Evolutionary conservation across 2,888 invertebrate genomes (phyloP).

Genomic region (Yponomeuta plumbellus): DNA sequence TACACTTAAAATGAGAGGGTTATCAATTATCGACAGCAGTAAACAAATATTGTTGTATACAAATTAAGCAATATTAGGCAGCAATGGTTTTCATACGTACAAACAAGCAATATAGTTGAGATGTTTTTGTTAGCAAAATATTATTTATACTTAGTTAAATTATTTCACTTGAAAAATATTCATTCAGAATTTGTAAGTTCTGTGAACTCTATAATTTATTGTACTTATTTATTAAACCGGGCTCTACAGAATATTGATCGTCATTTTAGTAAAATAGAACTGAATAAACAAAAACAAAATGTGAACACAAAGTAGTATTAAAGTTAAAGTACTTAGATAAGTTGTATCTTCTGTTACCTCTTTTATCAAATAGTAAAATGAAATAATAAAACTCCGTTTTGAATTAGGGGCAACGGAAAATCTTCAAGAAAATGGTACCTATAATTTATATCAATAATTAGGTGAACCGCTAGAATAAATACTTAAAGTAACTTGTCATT

Average conservation of each 20-base stretch:
- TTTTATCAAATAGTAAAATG: slow-evolving; percentile 43
- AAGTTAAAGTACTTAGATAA: slow-evolving; percentile 42
- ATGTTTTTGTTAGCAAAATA: slow-evolving; percentile 1
- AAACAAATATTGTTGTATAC: background rate
- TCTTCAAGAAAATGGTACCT: slow-evolving; percentile 46
- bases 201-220: slow-evolving; percentile 16
- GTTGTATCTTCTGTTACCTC: slow-evolving; percentile 75
- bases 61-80: background rate
- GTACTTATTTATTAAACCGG: background rate
- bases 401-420: slow-evolving; percentile 73
- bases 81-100: background rate
- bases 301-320: slow-evolving; percentile 56
- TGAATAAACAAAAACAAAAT: slow-evolving; percentile 28
- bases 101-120: background rate
- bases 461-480: slow-evolving; percentile 69
- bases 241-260: background rate
- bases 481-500: slow-evolving; percentile 75
- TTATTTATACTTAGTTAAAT: background rate
- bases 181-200: slow-evolving; percentile 16
- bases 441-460: slow-evolving; percentile 47
- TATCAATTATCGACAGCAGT: background rate
- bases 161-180: slow-evolving; percentile 7
- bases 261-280: slow-evolving; percentile 6
- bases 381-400: slow-evolving; percentile 29
- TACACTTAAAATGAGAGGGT: too few relatives aligned